Evolutionary conservation across 2,113 vertebrate genomes (phyloP).

Genomic region (Vulpes vulpes): DNA sequence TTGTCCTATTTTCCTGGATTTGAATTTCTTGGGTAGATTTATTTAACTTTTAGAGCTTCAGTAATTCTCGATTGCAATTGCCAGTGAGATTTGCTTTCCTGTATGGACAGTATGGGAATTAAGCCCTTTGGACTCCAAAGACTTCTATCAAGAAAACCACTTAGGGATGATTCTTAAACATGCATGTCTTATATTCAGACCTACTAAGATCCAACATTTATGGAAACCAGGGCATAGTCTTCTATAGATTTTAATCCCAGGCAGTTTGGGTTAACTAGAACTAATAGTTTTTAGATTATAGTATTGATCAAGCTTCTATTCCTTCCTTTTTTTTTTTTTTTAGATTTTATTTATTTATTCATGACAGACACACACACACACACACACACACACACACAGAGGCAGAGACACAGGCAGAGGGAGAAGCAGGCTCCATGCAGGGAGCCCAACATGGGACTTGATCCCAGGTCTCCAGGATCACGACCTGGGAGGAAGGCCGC

Average conservation of each 20-base stretch:
- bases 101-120: background rate
- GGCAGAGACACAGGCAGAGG: too few species aligned
- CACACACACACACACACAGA: too few species aligned
- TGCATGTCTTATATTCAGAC: background rate
- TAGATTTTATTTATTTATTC: too few species aligned
- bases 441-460: too few species aligned
- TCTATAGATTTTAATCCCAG: background rate
- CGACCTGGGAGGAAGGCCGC: too few species aligned
- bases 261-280: background rate
- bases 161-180: background rate
- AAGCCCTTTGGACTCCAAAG: background rate
- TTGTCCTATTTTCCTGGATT: background rate
- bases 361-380: too few species aligned
- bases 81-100: background rate
- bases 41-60: background rate
- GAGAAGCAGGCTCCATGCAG: too few species aligned
- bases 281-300: background rate
- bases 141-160: background rate
- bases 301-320: background rate
- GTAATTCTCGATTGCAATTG: background rate
- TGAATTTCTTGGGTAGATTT: background rate
- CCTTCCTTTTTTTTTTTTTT: background rate
- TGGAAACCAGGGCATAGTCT: background rate
- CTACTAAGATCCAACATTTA: background rate
- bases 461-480: too few species aligned